Evolutionary conservation across 2,113 vertebrate species (phyloP).

Genomic region (Callopanchax toddi): DNA sequence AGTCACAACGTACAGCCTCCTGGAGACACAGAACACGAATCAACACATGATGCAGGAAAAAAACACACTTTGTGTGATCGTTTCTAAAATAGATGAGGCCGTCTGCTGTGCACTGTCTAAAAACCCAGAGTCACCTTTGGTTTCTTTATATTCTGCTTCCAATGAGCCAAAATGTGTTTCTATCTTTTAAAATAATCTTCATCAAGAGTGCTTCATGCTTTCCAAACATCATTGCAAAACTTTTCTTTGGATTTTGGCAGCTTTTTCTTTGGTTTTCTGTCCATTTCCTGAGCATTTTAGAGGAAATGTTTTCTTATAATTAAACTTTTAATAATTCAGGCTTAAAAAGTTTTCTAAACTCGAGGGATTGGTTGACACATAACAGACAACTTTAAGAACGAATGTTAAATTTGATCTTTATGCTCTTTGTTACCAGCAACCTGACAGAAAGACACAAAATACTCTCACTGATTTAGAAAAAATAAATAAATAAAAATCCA

Average conservation of each 20-base stretch:
- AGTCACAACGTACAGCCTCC: conserved; percentile 80
- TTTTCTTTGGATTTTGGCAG: background rate
- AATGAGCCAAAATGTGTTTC: background rate
- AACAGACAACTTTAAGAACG: no score
- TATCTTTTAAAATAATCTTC: background rate
- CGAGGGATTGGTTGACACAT: no score
- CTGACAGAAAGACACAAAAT: no score
- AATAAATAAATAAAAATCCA: no score
- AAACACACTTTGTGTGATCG: background rate
- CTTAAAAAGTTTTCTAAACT: no score
- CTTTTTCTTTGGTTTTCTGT: background rate
- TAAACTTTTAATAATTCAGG: no score
- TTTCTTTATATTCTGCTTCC: background rate
- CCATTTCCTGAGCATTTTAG: no score
- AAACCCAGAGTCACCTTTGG: background rate
- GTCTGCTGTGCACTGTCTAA: background rate
- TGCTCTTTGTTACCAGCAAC: no score
- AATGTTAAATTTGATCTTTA: no score
- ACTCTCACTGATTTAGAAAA: no score
- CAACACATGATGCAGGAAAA: conserved; percentile 3
- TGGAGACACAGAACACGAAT: conserved; percentile 57
- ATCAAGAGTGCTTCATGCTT: background rate
- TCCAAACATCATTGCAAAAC: background rate
- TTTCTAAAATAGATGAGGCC: no score
- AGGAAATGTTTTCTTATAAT: no score